phyloP scores from a whole-genome alignment of 1,140 invertebrate species.

The Polyergus mexicanus region DNA sequence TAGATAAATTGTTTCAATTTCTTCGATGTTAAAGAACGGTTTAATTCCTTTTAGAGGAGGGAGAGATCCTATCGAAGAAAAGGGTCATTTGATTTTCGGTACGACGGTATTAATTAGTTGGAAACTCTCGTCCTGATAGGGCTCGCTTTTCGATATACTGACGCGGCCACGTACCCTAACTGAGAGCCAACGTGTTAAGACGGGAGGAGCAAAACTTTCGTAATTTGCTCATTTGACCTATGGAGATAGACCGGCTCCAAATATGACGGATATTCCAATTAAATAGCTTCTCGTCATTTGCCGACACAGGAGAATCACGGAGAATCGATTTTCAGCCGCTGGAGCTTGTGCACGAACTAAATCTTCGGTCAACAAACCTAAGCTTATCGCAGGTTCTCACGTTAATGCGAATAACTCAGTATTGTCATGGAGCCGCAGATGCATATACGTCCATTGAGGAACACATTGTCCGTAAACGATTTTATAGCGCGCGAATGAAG shows the following conservation, averaged over 20 bases:
- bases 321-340: conserved; percentile 44
- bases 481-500: conserved; percentile 32
- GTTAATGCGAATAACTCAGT: conserved; percentile 51
- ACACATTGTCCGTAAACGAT: conserved; percentile 6
- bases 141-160: conserved; percentile 37
- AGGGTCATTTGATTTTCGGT: conserved; percentile 47
- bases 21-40: not conserved
- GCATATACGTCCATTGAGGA: conserved; percentile 31
- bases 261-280: conserved; percentile 62
- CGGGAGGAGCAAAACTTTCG: conserved; percentile 53
- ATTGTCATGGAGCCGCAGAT: conserved; percentile 32
- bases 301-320: conserved; percentile 9
- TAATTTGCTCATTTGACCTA: conserved; percentile 60
- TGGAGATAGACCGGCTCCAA: conserved; percentile 35
- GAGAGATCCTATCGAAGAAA: conserved; percentile 19
- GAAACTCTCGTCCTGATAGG: conserved; percentile 49
- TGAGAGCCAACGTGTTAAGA: conserved; percentile 38
- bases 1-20: not conserved
- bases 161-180: not conserved
- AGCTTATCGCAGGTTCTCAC: conserved; percentile 20
- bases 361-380: conserved; percentile 11
- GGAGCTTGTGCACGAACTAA: conserved; percentile 32
- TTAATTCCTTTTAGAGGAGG: not conserved
- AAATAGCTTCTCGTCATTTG: conserved; percentile 33
- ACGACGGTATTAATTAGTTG: conserved; percentile 55